Evolutionary conservation across 1,140 invertebrate species (phyloP).

Genomic region (Psilanteris sp.): DNA sequence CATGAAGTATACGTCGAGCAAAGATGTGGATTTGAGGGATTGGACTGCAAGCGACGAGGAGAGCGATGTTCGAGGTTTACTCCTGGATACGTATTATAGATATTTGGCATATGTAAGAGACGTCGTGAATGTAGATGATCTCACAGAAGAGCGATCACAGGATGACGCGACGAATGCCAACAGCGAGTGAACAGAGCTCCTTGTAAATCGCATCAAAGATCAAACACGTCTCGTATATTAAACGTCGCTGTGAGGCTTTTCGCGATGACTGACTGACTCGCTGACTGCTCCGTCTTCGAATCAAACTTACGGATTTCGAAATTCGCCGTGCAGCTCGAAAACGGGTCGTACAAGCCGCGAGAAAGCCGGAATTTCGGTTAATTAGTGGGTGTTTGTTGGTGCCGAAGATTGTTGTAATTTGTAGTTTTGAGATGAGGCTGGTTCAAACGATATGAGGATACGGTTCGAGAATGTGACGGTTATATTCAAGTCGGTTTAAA

Average conservation of each 20-base stretch:
- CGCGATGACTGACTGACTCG: constrained; percentile 54
- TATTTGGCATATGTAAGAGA: constrained; percentile 69
- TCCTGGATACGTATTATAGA: constrained; percentile 69
- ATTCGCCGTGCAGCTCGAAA: constrained; percentile 40
- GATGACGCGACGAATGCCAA: constrained; percentile 73
- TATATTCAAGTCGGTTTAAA: no score
- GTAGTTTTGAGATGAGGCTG: background rate
- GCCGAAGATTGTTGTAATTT: constrained; percentile 2
- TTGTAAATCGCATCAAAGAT: constrained; percentile 80
- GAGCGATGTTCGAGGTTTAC: constrained; percentile 13
- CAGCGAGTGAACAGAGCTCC: constrained; percentile 63
- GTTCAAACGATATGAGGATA: no score
- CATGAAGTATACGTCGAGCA: constrained; percentile 67
- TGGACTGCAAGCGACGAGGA: constrained; percentile 42
- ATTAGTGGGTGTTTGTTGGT: constrained; percentile 26
- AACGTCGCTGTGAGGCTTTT: constrained; percentile 70
- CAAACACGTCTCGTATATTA: constrained; percentile 80
- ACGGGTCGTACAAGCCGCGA: constrained; percentile 33
- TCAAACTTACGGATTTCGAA: constrained; percentile 56
- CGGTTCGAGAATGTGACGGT: no score
- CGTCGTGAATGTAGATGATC: constrained; percentile 72
- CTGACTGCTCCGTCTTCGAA: constrained; percentile 66
- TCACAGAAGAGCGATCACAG: constrained; percentile 80
- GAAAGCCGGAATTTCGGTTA: constrained; percentile 16
- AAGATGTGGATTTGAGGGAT: constrained; percentile 75